Evolutionary conservation across 2,113 vertebrate genomes (phyloP).

Genomic region (Hydropotes inermis): DNA sequence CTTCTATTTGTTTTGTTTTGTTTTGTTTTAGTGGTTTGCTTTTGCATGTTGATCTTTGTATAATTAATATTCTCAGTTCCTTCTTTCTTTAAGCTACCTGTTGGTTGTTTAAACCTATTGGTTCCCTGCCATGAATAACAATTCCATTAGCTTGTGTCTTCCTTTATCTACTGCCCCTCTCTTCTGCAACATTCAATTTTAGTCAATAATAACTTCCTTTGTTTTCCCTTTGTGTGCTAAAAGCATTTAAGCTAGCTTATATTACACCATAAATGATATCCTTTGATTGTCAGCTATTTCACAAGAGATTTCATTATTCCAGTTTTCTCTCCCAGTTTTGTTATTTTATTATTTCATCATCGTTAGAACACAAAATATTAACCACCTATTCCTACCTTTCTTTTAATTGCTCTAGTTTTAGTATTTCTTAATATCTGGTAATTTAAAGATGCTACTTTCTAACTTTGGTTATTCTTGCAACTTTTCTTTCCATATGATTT

Average conservation of each 20-base stretch:
- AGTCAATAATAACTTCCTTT: neutral
- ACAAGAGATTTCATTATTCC: neutral
- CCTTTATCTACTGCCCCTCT: neutral
- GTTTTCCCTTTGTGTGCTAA: neutral
- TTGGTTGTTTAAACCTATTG: neutral
- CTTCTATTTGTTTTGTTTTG: neutral
- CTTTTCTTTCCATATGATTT: conserved; percentile 1
- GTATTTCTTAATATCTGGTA: neutral
- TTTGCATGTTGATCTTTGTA: neutral
- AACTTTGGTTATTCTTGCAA: neutral
- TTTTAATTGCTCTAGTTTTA: neutral
- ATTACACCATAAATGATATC: neutral
- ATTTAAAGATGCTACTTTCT: neutral
- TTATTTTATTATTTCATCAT: neutral
- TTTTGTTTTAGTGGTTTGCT: neutral
- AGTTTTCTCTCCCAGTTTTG: neutral
- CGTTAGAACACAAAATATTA: neutral
- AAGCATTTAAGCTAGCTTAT: neutral
- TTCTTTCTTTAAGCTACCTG: neutral
- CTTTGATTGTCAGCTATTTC: neutral
- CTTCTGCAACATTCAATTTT: neutral
- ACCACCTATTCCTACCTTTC: neutral
- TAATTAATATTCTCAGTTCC: neutral
- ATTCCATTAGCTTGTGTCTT: neutral
- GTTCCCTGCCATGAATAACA: neutral